Evolutionary conservation across 2,797 vertebrate genomes (phyloP), one percentile per base, ranked within the genome.

Genomic region (Gastrophryne carolinensis): DNA sequence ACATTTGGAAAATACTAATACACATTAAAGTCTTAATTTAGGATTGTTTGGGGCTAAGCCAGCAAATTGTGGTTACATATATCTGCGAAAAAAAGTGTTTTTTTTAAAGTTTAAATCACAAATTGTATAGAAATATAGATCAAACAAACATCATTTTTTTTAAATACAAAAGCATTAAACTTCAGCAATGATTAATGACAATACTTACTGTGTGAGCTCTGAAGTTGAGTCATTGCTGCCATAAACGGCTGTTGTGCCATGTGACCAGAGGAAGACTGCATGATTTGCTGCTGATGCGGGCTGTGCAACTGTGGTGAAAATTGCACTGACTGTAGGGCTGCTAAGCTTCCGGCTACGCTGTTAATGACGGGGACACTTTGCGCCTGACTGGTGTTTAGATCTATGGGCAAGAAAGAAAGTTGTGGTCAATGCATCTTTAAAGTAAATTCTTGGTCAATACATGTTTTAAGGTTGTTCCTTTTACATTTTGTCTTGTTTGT

Each of bases 181-280:
- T n/a, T n/a, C n/a, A 24, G 3, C 29, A 24, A 6, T 41, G 3
- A 10, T 44, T 57, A 3, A 0, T 0, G 34, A 17, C 0, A 2
- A 12, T 81, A 89, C 96, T 96, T 87, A 99, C 98, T 98, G 90
- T 98, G 98, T n/a, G 97, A 96, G 87, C 97, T 98, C 83, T 92
- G 92, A 71, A 93, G 87, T 80, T 93, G 92, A 34, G 97, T 95
- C 78, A 99, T 95, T 0, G 96, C 87, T 12, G 97, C 93, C 96
- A 99, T 98, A 86, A 98, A 99, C 0, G 96, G 95, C 86, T 97
- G 96, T 87, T 99, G 98, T 30, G 90, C 83, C 96, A 99, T 98
- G 83, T 98, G 96, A 68, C 87, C 85, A 0, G 96, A 87, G 0
- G 95, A 94, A 81, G 96, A 95, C 82, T 98, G 96, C 93, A 98